Evolutionary conservation across 2,113 vertebrate genomes (phyloP).

Genomic region (Indicator indicator): DNA sequence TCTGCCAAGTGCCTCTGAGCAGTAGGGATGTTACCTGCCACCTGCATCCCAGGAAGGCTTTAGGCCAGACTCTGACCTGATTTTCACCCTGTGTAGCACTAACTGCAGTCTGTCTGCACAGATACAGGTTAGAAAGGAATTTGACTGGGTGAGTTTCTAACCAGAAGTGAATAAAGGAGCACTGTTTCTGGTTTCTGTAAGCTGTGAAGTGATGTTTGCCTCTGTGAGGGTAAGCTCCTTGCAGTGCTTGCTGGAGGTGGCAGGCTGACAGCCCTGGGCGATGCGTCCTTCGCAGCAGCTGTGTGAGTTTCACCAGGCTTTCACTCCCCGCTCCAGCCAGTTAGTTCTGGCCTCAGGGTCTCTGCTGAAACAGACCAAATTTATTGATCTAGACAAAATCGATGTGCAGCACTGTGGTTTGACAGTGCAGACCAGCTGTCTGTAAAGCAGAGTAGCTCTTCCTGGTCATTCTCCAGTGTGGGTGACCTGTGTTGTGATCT

Average conservation of each 20-base stretch:
- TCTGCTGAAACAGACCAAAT: neutral
- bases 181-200: neutral
- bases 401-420: neutral
- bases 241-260: neutral
- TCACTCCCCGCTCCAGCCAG: neutral
- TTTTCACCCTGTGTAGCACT: neutral
- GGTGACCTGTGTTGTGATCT: rapidly evolving
- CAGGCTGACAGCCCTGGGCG: neutral
- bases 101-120: neutral
- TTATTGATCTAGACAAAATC: neutral
- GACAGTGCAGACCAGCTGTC: neutral
- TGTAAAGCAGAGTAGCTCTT: neutral
- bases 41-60: neutral
- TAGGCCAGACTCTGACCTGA: constrained; percentile 23
- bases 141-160: neutral
- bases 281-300: neutral
- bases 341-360: neutral
- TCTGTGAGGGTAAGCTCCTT: neutral
- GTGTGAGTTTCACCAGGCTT: neutral
- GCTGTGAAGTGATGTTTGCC: neutral
- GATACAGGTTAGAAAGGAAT: neutral
- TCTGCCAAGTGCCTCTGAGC: neutral
- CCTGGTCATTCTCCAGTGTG: neutral
- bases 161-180: neutral
- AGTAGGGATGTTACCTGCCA: neutral